These are phyloP conservation scores for Caerostris darwini DNA, from an alignment of 1,140 invertebrate species.

Conservation along the genomic window DNA sequence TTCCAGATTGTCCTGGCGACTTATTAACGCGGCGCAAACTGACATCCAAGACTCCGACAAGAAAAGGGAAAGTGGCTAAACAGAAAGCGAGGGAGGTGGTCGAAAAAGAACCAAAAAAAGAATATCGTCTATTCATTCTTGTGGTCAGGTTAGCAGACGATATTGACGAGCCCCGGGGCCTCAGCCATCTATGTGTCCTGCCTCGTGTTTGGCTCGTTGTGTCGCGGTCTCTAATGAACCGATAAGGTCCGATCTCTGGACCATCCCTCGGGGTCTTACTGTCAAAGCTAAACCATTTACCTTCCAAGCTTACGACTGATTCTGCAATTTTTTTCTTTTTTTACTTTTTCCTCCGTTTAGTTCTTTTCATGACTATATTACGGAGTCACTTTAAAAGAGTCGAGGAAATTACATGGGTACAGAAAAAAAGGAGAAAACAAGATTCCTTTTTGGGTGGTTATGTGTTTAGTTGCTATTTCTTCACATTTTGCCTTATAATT, in stretches of 20 bases:
- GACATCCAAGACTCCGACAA: neutral
- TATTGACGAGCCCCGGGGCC: constrained; percentile 13
- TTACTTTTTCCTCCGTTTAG: neutral
- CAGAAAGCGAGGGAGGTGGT: neutral
- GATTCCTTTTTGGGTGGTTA: neutral
- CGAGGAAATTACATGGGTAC: neutral
- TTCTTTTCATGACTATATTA: neutral
- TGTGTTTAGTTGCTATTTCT: neutral
- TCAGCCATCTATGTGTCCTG: neutral
- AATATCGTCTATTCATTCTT: constrained; percentile 4
- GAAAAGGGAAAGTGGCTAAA: neutral
- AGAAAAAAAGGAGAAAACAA: neutral
- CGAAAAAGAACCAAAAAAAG: neutral
- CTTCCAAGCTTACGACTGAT: neutral
- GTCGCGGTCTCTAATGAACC: constrained; percentile 26
- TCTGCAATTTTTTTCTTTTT: neutral
- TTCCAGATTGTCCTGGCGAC: neutral
- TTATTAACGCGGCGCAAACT: neutral
- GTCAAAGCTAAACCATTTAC: neutral
- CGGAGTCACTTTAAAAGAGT: neutral
- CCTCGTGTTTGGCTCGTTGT: constrained; percentile 10
- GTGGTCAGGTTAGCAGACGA: neutral
- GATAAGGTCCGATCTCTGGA: neutral
- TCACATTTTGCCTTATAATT: neutral
- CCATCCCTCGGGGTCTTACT: neutral